Base-by-base conservation (phyloP, 1,140 invertebrate genomes). In the Drosophila navojoa region DNA sequence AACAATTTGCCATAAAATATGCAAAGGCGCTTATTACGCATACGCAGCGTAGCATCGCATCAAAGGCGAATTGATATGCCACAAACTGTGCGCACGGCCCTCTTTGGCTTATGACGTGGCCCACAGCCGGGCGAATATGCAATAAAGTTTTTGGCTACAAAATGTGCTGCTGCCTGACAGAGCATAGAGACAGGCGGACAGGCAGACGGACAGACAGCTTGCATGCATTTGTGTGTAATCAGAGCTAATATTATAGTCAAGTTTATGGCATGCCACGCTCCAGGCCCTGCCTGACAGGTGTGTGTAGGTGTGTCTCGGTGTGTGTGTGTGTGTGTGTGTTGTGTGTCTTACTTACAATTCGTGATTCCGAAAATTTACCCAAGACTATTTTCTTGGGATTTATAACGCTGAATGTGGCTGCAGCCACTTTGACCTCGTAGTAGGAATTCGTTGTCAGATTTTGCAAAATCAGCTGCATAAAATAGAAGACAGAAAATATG, bases 371-470 rank as follows among this genome's bases (percentile, higher is more conserved):
- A 78, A 93, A 93, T 76, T 94, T 93, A 47, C 96, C 96, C 79
- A 94, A 92, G 80, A 96, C 94, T 49, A 95, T 93, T 89, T 94
- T 93, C 45, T 93, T 93, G 61, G 91, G 92, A 90, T 96, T 93
- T 78, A 95, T 93, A 27, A 94, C 93, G 90, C 96, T 96, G 57
- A 93, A 93, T 4, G 96, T 95, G 13, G 95, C 95, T 35, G 95
- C 96, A 66, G 94, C 93, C 32, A 97, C 94, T 92, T 95, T 94
- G 22, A 97, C 93, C 91, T 96, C 95, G 91, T 97, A 97, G 87
- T 95, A 93, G 1, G 94, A 94, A 90, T 96, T 94, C 70, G 94
- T 94, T 53, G 96, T 96, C 59, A 97, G 93, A 91, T 97, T 97
- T 60, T 94, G 94, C 71, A 96, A 93, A 42, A 94, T 93, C 91